Evolutionary conservation across 1,140 invertebrate genomes (phyloP), one percentile per base, ranked within the genome.

Genomic region (Apocrypta bakeri): DNA sequence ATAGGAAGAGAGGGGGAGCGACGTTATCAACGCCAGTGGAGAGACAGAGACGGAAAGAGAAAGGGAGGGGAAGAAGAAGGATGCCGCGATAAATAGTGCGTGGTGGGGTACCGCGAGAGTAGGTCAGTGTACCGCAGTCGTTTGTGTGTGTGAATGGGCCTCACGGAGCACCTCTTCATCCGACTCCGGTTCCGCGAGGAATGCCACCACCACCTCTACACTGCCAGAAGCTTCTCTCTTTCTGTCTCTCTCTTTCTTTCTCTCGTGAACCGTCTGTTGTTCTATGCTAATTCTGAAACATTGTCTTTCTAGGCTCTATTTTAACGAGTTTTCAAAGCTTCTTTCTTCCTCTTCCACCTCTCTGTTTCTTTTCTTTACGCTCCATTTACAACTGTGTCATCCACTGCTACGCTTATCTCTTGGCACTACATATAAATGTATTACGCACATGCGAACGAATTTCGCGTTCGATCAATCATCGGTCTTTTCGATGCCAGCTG

Each of bases 81-180:
- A 69, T 21, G 75, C 64, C 25, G 61, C 79, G 61, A 84, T 68
- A 80, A 66, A 77, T 56, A 82, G 83, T 76, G 66, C 48, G 82
- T 81, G 78, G 74, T 74, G 78, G 77, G 84, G 86, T 78, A 82
- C 82, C 86, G 87, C 79, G 86, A 92, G 89, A 91, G 91, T 92
- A 92, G 91, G 91, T 92, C 91, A 92, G 90, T 92, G 90, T 92
- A 92, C 91, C 90, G 91, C 89, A 90, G 89, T 90, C 42, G 68
- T 14, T 74, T 24, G 31, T 27, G 75, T 29, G 48, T 48, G 79
- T 56, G 79, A 81, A 61, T 72, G 68, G 48, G 48, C 68, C 27
- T 84, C 84, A 75, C 27, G 81, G n/a, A n/a, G 66, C 83, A 14
- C 66, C 29, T 78, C 64, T 68, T 48, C 25, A 1, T 91, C 90